phyloP scores from a whole-genome alignment of 2,113 vertebrate genomes.

The Alethe diademata region DNA sequence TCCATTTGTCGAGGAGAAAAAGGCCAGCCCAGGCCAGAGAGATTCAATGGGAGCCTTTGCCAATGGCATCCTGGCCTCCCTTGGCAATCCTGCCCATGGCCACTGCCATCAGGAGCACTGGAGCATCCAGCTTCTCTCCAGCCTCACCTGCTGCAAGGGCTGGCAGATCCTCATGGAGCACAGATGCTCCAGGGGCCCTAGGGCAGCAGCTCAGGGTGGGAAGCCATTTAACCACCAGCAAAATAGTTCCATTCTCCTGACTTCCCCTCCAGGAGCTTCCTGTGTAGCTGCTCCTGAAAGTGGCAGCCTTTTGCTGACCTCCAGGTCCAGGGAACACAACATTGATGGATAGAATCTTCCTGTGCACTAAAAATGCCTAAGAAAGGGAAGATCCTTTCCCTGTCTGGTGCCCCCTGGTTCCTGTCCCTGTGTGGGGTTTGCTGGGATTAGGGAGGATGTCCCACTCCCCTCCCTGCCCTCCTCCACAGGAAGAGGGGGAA shows the following conservation, averaged over 20 bases:
- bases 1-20: neutral
- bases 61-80: neutral
- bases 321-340: neutral
- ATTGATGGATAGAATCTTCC: neutral
- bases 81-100: neutral
- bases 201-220: neutral
- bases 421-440: neutral
- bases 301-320: neutral
- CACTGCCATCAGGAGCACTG: neutral
- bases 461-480: neutral
- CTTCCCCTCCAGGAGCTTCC: neutral
- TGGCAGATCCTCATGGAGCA: neutral
- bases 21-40: neutral
- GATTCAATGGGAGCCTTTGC: neutral
- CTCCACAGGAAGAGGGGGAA: neutral
- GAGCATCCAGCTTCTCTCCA: neutral
- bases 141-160: neutral
- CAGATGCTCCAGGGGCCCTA: neutral
- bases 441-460: neutral
- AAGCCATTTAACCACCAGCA: neutral
- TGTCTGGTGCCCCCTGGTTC: neutral
- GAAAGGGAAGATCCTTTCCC: neutral
- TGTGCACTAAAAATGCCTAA: neutral
- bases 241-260: neutral
- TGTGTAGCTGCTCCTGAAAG: neutral